A percentile compares a stretch with the other conserved stretches of the same genome.
These are phyloP conservation scores for Hydropotes inermis DNA, from an alignment of 2,113 vertebrate species.

Conservation along the genomic window DNA sequence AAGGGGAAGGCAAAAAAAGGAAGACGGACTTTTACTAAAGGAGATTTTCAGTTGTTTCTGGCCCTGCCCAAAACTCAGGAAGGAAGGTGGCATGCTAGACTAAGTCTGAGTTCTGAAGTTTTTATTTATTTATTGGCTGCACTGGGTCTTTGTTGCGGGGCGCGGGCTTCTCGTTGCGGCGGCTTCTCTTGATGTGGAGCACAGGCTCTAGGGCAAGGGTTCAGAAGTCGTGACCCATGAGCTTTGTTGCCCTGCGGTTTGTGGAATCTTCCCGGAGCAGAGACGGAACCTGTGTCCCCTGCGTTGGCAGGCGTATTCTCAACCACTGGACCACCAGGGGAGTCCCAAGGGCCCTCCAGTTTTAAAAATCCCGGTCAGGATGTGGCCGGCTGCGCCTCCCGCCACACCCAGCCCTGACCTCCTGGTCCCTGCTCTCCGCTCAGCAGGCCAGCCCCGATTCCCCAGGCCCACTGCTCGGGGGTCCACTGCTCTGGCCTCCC, in stretches of 20 bases:
- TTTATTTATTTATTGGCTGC: not conserved
- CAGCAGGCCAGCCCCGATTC: not conserved
- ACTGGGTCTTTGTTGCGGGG: not conserved
- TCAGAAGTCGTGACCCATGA: not conserved
- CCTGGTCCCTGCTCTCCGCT: not conserved
- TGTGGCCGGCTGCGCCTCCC: accelerated
- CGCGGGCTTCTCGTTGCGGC: accelerated
- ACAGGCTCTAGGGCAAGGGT: not conserved
- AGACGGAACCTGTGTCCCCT: not conserved
- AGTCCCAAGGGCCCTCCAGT: not conserved
- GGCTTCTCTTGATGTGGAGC: not conserved
- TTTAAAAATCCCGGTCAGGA: not conserved
- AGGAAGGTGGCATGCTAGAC: not conserved
- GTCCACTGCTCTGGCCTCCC: not conserved
- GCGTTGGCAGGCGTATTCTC: not conserved
- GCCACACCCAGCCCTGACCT: not conserved
- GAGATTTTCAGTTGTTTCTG: not conserved
- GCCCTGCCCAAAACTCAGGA: not conserved
- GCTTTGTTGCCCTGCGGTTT: not conserved
- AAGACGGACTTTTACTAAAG: not conserved
- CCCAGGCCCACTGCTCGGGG: not conserved
- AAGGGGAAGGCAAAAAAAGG: no score
- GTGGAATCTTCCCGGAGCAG: not conserved
- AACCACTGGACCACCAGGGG: not conserved
- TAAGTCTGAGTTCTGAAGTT: not conserved